Conservation (phyloP, 2,113 vertebrate genomes). For the Todiramphus saurophagus region DNA sequence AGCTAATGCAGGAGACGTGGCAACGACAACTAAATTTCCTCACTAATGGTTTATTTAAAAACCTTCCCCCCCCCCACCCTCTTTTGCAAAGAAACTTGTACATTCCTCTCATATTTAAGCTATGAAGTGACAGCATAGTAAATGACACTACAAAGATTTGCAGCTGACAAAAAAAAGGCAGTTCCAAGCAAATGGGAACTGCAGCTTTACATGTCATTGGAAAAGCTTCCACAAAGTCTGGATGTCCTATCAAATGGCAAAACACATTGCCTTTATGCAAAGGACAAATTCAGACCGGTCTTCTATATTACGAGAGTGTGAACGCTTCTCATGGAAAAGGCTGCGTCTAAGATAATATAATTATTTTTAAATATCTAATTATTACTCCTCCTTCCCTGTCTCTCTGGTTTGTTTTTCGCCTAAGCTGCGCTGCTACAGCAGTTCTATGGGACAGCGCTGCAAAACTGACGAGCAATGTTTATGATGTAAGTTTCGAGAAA, state of each 20-base stretch:
- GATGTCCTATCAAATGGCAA: background rate
- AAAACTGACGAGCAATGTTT: background rate
- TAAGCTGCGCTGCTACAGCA: background rate
- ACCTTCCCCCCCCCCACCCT: rapidly evolving
- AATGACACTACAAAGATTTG: background rate
- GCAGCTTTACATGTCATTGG: background rate
- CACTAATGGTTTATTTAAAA: background rate
- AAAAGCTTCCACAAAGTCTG: background rate
- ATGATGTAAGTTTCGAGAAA: background rate
- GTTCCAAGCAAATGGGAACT: background rate
- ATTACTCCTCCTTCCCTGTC: background rate
- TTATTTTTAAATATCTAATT: background rate
- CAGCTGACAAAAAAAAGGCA: background rate
- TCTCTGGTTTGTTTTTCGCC: background rate
- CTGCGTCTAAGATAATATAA: background rate
- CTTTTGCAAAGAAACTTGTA: background rate
- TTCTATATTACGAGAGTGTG: background rate
- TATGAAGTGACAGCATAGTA: background rate
- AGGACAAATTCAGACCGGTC: background rate
- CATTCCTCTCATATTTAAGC: background rate
- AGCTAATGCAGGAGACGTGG: background rate
- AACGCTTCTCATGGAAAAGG: background rate
- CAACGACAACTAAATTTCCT: background rate
- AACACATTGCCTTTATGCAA: background rate
- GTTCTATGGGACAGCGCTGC: background rate